phyloP scores from a whole-genome alignment of 2,888 invertebrate species.

The Podotricha telesiphe region DNA sequence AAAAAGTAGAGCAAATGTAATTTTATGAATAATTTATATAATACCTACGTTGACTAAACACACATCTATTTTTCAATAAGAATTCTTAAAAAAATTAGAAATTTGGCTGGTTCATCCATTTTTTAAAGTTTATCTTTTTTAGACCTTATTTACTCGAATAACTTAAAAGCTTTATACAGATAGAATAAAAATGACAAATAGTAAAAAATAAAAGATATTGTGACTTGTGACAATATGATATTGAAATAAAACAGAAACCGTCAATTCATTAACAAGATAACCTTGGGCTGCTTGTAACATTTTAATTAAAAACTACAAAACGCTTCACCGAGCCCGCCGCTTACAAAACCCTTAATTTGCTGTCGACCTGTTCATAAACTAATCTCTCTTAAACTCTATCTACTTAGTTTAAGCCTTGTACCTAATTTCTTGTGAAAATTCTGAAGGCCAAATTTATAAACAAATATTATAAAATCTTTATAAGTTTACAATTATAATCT shows the following conservation, averaged over 20 bases:
- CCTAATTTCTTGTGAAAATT: conserved; percentile 44
- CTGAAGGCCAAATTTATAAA: conserved; percentile 31
- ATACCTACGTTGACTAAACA: no score
- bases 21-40: no score
- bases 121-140: no score
- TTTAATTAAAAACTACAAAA: conserved; percentile 78
- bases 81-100: no score
- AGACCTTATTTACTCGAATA: no score
- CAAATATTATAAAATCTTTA: conserved; percentile 21
- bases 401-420: conserved; percentile 42
- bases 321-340: conserved; percentile 68
- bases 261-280: conserved; percentile 68
- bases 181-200: neutral
- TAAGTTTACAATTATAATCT: conserved; percentile 7
- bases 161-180: no score
- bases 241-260: conserved; percentile 64
- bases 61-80: no score
- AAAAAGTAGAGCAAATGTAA: no score
- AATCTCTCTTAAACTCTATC: conserved; percentile 41
- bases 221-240: conserved; percentile 37
- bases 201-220: neutral
- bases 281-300: conserved; percentile 72
- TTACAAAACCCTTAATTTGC: conserved; percentile 74
- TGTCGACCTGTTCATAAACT: conserved; percentile 41
- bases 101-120: no score